phyloP scores from a whole-genome alignment of 2,113 vertebrate genomes.

The Campylomormyrus tamandua region DNA sequence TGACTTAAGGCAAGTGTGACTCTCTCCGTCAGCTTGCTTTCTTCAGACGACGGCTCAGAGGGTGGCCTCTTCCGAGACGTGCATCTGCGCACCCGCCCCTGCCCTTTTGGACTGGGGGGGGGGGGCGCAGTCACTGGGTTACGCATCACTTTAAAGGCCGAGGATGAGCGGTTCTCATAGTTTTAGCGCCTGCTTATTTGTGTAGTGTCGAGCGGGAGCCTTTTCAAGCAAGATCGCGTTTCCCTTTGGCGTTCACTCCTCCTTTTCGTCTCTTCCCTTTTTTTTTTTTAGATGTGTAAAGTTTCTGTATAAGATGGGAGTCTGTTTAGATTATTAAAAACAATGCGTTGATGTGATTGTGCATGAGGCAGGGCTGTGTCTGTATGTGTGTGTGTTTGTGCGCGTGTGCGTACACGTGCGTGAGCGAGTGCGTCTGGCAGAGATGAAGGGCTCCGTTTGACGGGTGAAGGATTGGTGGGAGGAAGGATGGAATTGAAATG shows the following conservation, averaged over 20 bases:
- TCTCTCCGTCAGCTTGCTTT: constrained; percentile 51
- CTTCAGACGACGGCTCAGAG: constrained; percentile 42
- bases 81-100: constrained; percentile 22
- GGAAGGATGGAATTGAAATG: constrained; percentile 5
- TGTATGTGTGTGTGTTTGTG: background rate
- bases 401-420: background rate
- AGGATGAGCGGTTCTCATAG: constrained; percentile 44
- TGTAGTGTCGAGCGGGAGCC: constrained; percentile 38
- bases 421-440: constrained; percentile 17
- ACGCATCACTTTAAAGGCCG: constrained; percentile 47
- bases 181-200: constrained; percentile 52
- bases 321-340: constrained; percentile 31
- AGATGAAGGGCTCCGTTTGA: constrained; percentile 35
- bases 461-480: constrained; percentile 24
- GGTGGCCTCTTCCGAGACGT: constrained; percentile 42
- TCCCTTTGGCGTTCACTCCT: constrained; percentile 32
- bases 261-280: background rate
- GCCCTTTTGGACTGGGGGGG: constrained; percentile 26
- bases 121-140: constrained; percentile 35
- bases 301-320: constrained; percentile 8
- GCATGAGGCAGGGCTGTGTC: background rate
- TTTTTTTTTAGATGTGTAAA: constrained; percentile 19
- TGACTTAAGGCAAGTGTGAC: constrained; percentile 77
- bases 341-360: background rate
- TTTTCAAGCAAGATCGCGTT: constrained; percentile 50